Percentiles rank a stretch among this genome's conserved stretches.
phyloP scores from a whole-genome alignment of 2,888 invertebrate species.

The Acanthococcus lagerstroemiae region DNA sequence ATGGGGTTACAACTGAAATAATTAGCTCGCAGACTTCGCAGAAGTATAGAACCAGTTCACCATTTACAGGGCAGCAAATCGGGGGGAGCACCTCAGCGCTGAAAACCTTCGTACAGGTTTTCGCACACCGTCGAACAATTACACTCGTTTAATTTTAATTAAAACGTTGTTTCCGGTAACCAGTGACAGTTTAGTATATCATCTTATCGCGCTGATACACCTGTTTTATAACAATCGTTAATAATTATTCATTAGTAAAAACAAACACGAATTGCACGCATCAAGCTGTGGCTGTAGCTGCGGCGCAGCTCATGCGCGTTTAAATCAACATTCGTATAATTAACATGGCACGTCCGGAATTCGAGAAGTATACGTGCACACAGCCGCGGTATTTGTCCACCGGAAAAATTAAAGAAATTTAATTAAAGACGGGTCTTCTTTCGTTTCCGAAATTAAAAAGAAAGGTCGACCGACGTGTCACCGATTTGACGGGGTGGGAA shows the following conservation, averaged over 20 bases:
- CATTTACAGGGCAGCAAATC: background rate
- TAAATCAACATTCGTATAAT: constrained; percentile 24
- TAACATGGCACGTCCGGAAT: constrained; percentile 2
- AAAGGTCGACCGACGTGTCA: background rate
- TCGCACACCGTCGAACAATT: constrained; percentile 12
- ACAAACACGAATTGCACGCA: constrained; percentile 19
- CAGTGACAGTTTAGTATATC: constrained; percentile 21
- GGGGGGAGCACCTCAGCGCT: background rate
- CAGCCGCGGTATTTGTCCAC: constrained; percentile 8
- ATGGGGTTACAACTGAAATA: no score
- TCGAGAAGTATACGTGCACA: no score
- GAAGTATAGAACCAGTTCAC: background rate
- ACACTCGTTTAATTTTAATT: constrained; percentile 22
- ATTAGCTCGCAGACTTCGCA: no score
- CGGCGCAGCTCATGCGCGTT: constrained; percentile 7
- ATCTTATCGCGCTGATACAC: constrained; percentile 2
- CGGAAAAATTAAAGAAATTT: constrained; percentile 25
- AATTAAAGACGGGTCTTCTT: background rate
- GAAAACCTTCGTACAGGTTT: background rate
- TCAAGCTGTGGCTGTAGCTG: no score
- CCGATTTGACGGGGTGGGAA: background rate
- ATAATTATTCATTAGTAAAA: constrained; percentile 25
- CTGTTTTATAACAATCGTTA: constrained; percentile 28
- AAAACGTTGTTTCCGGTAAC: constrained; percentile 26
- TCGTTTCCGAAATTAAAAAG: background rate